Evolutionary conservation across 2,797 vertebrate species (phyloP).

Genomic region (Mastacembelus armatus): DNA sequence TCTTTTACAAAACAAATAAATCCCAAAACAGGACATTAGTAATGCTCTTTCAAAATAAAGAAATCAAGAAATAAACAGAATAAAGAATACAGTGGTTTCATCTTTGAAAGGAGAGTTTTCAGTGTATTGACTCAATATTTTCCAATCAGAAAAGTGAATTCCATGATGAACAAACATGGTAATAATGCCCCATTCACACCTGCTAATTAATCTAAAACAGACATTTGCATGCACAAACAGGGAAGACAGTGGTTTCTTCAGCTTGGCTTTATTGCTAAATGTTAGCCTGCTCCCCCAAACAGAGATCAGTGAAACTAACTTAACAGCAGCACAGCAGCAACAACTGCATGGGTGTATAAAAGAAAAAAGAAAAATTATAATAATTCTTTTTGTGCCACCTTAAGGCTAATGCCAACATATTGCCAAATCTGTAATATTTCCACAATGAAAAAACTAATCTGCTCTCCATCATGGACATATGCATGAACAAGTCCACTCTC

Average conservation of each 20-base stretch:
- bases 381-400: slow-evolving; percentile 5
- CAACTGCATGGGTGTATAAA: slow-evolving; percentile 51
- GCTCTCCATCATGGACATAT: slow-evolving; percentile 21
- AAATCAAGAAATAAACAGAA: slow-evolving; percentile 51
- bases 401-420: not conserved
- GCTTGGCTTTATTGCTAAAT: slow-evolving; percentile 84
- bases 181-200: slow-evolving; percentile 54
- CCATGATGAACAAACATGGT: slow-evolving; percentile 47
- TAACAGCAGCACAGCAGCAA: slow-evolving; percentile 50
- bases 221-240: slow-evolving; percentile 37
- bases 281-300: slow-evolving; percentile 58
- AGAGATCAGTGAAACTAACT: slow-evolving; percentile 61
- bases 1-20: slow-evolving; percentile 82
- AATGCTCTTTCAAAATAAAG: slow-evolving; percentile 75
- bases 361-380: slow-evolving; percentile 22
- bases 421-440: not conserved
- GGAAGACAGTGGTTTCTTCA: slow-evolving; percentile 75
- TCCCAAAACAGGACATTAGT: slow-evolving; percentile 80
- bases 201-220: slow-evolving; percentile 17
- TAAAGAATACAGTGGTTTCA: slow-evolving; percentile 68
- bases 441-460: slow-evolving; percentile 13
- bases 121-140: slow-evolving; percentile 62
- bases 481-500: slow-evolving; percentile 16
- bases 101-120: slow-evolving; percentile 70
- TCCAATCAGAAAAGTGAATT: slow-evolving; percentile 48